Evolutionary conservation across 2,113 vertebrate genomes (phyloP).

Genomic region (Catharus minimus): DNA sequence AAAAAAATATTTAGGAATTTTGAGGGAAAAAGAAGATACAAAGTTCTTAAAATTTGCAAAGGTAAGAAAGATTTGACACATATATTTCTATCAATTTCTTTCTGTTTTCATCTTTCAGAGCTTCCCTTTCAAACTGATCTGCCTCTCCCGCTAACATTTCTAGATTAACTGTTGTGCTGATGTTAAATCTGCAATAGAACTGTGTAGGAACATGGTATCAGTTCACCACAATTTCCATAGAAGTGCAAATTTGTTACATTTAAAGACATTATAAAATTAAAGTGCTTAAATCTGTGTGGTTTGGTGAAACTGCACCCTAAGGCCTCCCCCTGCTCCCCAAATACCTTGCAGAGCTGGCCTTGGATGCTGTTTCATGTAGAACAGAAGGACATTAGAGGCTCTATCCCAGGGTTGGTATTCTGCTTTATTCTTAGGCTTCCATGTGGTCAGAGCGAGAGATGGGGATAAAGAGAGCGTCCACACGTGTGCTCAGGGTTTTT

Average conservation of each 20-base stretch:
- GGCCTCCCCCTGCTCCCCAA: no score
- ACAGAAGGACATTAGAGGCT: no score
- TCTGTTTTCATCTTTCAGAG: constrained; percentile 3
- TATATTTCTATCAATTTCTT: constrained; percentile 15
- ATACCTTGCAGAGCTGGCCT: no score
- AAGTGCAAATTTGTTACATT: not conserved
- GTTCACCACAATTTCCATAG: not conserved
- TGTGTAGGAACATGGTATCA: not conserved
- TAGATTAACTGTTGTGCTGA: not conserved
- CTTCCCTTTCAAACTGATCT: not conserved
- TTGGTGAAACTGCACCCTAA: not conserved
- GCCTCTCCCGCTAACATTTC: not conserved
- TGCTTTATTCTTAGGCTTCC: no score
- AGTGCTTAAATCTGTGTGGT: not conserved
- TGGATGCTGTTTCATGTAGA: no score
- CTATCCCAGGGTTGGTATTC: no score
- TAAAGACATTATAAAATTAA: constrained; percentile 16
- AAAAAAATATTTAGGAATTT: not conserved
- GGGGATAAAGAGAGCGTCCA: no score
- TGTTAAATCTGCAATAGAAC: not conserved
- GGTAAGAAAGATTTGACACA: not conserved
- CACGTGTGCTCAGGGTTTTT: no score
- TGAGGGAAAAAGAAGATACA: not conserved
- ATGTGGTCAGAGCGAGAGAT: no score
- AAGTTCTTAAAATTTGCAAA: not conserved